Percentiles rank a stretch among this genome's conserved stretches.
Conservation (phyloP, 2,888 invertebrate species). For the Leucoptera coffeella region DNA sequence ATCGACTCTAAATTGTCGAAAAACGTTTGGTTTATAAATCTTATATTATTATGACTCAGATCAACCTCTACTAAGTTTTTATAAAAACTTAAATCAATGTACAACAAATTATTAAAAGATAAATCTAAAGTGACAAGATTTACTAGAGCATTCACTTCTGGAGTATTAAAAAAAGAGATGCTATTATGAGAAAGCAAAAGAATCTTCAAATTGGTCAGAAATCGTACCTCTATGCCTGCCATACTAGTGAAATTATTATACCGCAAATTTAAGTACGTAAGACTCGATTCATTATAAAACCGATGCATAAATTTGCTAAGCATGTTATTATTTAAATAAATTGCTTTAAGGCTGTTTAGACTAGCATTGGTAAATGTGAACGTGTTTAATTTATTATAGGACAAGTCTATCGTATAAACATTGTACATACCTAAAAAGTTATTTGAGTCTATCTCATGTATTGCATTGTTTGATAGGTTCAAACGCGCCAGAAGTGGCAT, state of each 20-base stretch:
- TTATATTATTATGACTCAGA: conserved; percentile 19
- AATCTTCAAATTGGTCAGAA: conserved; percentile 16
- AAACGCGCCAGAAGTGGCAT: neutral
- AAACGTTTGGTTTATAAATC: conserved; percentile 15
- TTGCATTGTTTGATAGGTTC: neutral
- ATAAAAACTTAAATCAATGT: conserved; percentile 20
- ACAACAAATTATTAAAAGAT: conserved; percentile 18
- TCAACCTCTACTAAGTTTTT: conserved; percentile 19
- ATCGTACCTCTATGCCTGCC: conserved; percentile 9
- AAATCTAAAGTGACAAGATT: conserved; percentile 18
- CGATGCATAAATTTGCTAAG: conserved; percentile 9
- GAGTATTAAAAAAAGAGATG: conserved; percentile 21
- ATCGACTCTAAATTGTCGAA: conserved; percentile 17
- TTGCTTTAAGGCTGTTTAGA: conserved; percentile 17
- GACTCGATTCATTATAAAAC: conserved; percentile 5
- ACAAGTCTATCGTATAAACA: conserved; percentile 27
- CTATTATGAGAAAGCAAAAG: conserved; percentile 20
- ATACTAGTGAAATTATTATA: conserved; percentile 6
- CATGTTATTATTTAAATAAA: conserved; percentile 23
- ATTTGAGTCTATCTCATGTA: neutral
- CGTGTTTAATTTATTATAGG: conserved; percentile 16
- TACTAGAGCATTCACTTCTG: conserved; percentile 15
- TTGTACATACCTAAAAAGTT: conserved; percentile 18
- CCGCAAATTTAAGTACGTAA: conserved; percentile 7
- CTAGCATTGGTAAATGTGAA: conserved; percentile 13